phyloP scores from a whole-genome alignment of 2,797 vertebrate species.

The Cichlasoma orientale region DNA sequence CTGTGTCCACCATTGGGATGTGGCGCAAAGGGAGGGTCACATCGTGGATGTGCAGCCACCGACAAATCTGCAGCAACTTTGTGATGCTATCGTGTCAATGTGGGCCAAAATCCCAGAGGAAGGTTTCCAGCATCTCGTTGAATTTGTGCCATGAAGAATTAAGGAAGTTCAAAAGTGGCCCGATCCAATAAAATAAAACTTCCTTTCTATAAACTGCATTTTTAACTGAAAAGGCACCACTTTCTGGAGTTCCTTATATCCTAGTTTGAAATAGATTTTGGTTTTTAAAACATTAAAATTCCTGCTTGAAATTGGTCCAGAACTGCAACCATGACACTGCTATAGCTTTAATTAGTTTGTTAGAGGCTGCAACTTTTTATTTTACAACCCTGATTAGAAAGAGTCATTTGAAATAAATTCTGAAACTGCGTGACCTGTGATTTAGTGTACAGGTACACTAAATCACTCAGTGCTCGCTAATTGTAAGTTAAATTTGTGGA shows the following conservation, averaged over 20 bases:
- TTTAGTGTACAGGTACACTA: too few species aligned
- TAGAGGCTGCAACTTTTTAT: neutral
- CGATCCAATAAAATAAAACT: neutral
- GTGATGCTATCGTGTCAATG: neutral
- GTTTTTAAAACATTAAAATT: too few species aligned
- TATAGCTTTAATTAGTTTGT: too few species aligned
- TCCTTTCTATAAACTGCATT: too few species aligned
- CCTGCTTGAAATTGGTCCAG: too few species aligned
- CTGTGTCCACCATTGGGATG: neutral
- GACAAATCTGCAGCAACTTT: neutral
- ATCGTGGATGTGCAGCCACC: too few species aligned
- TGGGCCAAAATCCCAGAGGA: neutral
- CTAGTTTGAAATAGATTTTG: too few species aligned
- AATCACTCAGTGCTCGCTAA: neutral
- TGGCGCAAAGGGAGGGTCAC: neutral
- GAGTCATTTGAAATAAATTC: neutral
- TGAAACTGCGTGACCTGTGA: neutral
- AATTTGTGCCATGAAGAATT: neutral
- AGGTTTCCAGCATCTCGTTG: neutral
- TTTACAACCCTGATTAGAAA: neutral
- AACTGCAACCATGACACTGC: too few species aligned
- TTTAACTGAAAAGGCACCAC: too few species aligned
- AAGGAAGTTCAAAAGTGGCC: neutral
- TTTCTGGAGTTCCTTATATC: too few species aligned
- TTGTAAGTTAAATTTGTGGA: neutral